Evolutionary conservation across 2,797 vertebrate genomes (phyloP).

Genomic region (Labroides dimidiatus): DNA sequence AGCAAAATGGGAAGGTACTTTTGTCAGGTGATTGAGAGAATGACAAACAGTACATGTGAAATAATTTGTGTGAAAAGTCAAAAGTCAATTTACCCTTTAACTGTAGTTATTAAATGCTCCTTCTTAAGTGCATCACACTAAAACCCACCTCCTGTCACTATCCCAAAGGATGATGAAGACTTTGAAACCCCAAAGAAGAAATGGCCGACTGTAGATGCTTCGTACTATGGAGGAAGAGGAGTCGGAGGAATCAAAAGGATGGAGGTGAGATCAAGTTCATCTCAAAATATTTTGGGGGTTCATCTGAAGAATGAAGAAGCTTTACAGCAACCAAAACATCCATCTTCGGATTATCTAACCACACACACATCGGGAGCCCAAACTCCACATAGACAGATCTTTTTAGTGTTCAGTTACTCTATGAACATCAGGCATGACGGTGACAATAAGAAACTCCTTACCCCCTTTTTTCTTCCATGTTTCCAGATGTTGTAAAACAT

Average conservation of each 20-base stretch:
- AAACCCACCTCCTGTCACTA: slow-evolving; percentile 5
- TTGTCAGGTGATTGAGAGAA: no score
- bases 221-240: slow-evolving; percentile 96
- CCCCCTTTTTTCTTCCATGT: background rate
- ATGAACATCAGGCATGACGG: background rate
- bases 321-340: no score
- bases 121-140: background rate
- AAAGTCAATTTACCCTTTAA: no score
- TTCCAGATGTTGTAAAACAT: background rate
- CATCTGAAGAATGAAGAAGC: no score
- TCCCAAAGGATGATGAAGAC: slow-evolving; percentile 93
- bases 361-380: no score
- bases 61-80: no score
- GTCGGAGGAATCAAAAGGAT: slow-evolving; percentile 98
- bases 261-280: slow-evolving; percentile 86
- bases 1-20: no score
- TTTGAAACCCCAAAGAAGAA: slow-evolving; percentile 95
- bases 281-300: background rate
- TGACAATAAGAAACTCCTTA: background rate
- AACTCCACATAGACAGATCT: no score
- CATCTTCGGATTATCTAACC: no score
- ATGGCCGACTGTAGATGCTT: slow-evolving; percentile 98
- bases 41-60: no score
- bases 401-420: background rate
- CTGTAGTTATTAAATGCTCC: background rate